Percentiles rank a stretch among this genome's conserved stretches.
These are phyloP conservation scores for Ladona fulva DNA, from an alignment of 1,140 invertebrate species.

Conservation along the genomic window DNA sequence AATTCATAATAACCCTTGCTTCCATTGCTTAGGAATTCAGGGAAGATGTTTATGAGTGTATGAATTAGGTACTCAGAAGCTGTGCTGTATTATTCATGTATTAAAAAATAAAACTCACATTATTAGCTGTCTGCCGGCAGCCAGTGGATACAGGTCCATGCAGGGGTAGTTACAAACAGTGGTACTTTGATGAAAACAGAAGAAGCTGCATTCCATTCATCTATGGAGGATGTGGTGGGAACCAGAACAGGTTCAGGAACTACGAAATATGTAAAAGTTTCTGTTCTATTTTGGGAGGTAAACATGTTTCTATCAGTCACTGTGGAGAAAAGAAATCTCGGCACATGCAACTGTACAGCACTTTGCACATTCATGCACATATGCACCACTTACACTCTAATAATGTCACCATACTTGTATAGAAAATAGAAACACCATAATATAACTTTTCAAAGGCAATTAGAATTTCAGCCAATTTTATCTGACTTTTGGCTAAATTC, in stretches of 20 bases:
- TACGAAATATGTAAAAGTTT: conserved; percentile 15
- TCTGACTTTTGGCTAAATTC: too few relatives aligned
- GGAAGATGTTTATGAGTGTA: conserved; percentile 29
- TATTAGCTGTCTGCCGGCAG: conserved; percentile 51
- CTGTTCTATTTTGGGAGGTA: conserved; percentile 39
- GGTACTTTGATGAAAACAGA: conserved; percentile 59
- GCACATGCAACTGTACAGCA: not conserved
- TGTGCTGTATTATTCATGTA: conserved; percentile 30
- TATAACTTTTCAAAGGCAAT: too few relatives aligned
- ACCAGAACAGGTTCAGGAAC: conserved; percentile 52
- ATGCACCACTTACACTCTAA: not conserved
- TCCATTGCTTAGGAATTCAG: conserved; percentile 26
- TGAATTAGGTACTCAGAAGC: conserved; percentile 10
- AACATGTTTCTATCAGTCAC: not conserved
- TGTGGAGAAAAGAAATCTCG: too few relatives aligned
- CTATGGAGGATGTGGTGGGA: conserved; percentile 61
- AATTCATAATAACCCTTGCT: not conserved
- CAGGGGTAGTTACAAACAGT: conserved; percentile 52
- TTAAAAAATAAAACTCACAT: not conserved
- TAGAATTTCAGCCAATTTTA: too few relatives aligned
- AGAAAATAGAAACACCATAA: not conserved
- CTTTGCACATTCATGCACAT: not conserved
- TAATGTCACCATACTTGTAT: not conserved
- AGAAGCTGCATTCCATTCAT: conserved; percentile 57
- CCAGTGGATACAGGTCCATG: conserved; percentile 66